Evolutionary conservation across 2,113 vertebrate genomes (phyloP), one percentile per base, ranked within the genome.

Genomic region (Scopus umbretta): DNA sequence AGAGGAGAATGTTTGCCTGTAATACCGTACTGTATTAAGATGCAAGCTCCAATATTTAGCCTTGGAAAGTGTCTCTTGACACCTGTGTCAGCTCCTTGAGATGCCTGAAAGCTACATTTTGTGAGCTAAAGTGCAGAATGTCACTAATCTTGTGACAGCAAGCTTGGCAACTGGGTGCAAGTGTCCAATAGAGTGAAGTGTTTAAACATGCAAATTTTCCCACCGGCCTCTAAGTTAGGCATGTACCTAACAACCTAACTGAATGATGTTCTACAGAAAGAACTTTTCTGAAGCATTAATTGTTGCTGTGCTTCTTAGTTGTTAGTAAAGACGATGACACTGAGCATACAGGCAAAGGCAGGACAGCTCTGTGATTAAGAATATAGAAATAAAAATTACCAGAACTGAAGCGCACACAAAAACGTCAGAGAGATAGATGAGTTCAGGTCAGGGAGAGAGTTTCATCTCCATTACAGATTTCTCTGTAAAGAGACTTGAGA

Each of bases 11-110:
- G 87, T 90, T 95, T 97, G 95, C 92, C 79, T 43, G 72, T 79
- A 91, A 90, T 97, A 95, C 80, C 94, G 62, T 70, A 89, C 88
- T 83, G 52, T 80, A 96, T 97, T 96, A 96, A 88, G 95, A 92
- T 95, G 95, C 90, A 96, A 75, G 85, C 72, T 95, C 75, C 74
- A 92, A 56, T 90, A 94, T 96, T 92, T 94, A 97, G 95, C 95
- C 86, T 96, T 96, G 91, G 91, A 71, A 96, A 94, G 63, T 92
- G 80, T 96, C 90, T 96, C 78, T 93, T 92, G 92, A 89, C 89
- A 96, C 89, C 49, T 52, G 19, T 84, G 87, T 97, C 97, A 97
- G 95, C 95, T 95, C 65, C 83, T 95, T 94, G 86, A 94, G 86
- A 76, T 92, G 84, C 75, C 78, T 58, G 78, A 92, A 75, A 92